phyloP scores from a whole-genome alignment of 2,113 vertebrate species.

The Oophaga pumilio region DNA sequence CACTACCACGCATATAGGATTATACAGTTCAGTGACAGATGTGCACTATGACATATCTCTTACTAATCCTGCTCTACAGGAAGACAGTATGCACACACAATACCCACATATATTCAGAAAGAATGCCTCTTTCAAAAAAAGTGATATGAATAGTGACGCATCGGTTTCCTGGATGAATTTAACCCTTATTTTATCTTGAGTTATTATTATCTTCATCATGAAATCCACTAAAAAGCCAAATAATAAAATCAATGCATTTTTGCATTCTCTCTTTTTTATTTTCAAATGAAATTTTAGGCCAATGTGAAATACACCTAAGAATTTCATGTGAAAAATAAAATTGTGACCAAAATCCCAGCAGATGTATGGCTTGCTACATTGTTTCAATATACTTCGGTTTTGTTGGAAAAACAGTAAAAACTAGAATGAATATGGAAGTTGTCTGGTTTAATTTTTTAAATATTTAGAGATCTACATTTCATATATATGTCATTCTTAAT shows the following conservation, averaged over 20 bases:
- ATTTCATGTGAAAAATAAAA: neutral
- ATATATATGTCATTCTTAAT: neutral
- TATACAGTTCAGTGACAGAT: constrained; percentile 49
- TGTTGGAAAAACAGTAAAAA: neutral
- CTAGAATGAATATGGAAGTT: neutral
- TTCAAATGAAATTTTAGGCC: too few relatives aligned
- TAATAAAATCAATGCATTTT: neutral
- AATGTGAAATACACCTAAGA: neutral
- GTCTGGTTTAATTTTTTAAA: neutral
- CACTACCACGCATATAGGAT: constrained; percentile 40
- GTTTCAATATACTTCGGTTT: neutral
- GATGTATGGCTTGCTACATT: neutral
- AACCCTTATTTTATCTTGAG: neutral
- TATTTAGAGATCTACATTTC: neutral
- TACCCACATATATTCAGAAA: constrained; percentile 4
- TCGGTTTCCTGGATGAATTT: constrained; percentile 1
- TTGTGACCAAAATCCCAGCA: neutral
- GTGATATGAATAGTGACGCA: constrained; percentile 9
- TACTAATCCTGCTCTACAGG: constrained; percentile 30
- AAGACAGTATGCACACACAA: constrained; percentile 26
- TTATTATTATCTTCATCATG: neutral
- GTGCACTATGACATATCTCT: constrained; percentile 43
- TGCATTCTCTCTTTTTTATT: neutral
- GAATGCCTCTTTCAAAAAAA: constrained; percentile 9
- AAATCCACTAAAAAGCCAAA: neutral